Conservation (phyloP, 2,113 vertebrate species). For the Amphiprion ocellaris region DNA sequence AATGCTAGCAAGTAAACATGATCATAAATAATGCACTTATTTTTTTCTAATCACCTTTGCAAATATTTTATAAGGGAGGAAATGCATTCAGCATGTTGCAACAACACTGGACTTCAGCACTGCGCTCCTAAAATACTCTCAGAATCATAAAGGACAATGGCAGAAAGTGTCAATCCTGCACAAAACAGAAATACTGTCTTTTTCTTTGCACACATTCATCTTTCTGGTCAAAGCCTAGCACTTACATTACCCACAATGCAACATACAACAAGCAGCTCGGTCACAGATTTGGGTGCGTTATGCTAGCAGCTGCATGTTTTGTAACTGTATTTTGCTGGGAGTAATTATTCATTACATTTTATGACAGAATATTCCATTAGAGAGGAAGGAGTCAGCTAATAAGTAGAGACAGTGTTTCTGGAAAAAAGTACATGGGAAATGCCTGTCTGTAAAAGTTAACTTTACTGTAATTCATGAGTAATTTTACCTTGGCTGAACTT, state of each 20-base stretch:
- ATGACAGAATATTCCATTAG: conserved; percentile 1
- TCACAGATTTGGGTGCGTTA: neutral
- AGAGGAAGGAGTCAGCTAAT: conserved; percentile 22
- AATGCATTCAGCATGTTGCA: neutral
- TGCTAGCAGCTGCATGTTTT: neutral
- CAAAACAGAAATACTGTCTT: neutral
- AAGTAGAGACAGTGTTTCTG: conserved; percentile 6
- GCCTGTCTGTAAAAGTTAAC: conserved; percentile 7
- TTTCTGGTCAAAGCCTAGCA: neutral
- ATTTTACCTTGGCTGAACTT: conserved; percentile 7
- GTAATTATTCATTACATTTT: conserved; percentile 8
- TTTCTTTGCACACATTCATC: neutral
- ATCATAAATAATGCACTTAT: no score
- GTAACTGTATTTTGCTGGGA: neutral
- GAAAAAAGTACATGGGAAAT: neutral
- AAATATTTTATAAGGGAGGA: neutral
- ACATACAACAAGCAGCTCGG: neutral
- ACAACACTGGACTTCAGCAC: neutral
- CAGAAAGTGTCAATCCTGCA: neutral
- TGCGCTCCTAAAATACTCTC: neutral
- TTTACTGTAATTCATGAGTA: conserved; percentile 1
- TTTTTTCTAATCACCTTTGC: neutral
- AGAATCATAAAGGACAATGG: neutral
- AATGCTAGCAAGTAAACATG: no score
- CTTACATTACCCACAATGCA: neutral